These are phyloP conservation scores for Arvicanthis niloticus DNA, from an alignment of 2,113 vertebrate species.

Conservation along the genomic window DNA sequence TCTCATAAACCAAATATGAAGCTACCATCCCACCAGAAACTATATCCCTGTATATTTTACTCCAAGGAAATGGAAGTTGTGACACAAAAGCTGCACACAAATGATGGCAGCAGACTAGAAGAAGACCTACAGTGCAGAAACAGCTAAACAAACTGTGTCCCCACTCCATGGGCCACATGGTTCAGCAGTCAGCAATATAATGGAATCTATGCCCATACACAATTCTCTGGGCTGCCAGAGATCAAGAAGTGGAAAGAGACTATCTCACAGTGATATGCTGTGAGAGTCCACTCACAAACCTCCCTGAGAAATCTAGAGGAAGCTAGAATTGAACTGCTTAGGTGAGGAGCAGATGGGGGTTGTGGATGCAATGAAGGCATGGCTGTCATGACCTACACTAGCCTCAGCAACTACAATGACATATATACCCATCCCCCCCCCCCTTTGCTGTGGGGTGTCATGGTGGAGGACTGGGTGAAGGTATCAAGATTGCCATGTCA, in stretches of 20 bases:
- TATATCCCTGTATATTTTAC: not conserved
- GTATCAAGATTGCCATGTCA: no score
- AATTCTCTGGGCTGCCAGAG: not conserved
- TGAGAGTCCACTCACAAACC: not conserved
- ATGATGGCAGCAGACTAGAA: not conserved
- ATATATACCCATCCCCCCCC: not conserved
- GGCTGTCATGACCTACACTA: not conserved
- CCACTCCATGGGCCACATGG: not conserved
- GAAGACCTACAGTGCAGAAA: not conserved
- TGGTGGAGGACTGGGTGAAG: not conserved
- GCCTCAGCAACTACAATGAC: not conserved
- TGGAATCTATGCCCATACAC: not conserved
- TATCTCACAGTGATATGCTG: not conserved
- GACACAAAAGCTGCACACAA: not conserved
- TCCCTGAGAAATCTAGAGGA: not conserved
- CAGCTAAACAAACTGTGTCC: not conserved
- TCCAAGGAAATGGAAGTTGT: slow-evolving; percentile 36
- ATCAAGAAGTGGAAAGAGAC: not conserved
- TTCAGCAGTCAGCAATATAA: not conserved
- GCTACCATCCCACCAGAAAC: not conserved
- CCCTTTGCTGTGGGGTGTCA: not conserved
- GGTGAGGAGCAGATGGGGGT: not conserved
- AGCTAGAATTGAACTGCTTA: not conserved
- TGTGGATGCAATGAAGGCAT: rapidly evolving
- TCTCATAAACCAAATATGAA: not conserved